Base-by-base conservation (phyloP, 64 coral and sea anemone species). In the Montipora sp. region DNA sequence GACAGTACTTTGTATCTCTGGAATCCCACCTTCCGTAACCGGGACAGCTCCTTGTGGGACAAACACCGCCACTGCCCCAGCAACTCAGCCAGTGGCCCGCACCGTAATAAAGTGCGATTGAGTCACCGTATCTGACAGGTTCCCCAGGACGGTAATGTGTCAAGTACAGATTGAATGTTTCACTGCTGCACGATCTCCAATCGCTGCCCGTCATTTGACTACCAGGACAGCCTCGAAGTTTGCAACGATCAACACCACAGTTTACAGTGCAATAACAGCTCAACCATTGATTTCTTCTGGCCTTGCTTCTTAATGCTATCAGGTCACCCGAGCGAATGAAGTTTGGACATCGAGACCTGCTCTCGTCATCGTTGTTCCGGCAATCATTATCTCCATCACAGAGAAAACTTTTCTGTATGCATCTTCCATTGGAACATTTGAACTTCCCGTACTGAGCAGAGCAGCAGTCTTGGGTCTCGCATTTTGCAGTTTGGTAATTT, bases 321-420 rank as follows among this genome's bases (percentile, higher is more conserved):
- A 21, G 2, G 51, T 80, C 78, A 58, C 78, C 78, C 51, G 78
- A 80, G 1, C 78, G 78, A 80, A 80, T 80, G 46, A 8, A 80
- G 49, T 80, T n/a, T 80, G 78, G 78, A 59, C 78, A 80, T 22
- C n/a, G 78, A 59, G 14, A 55, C 3, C 46, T 58, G 78, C 51
- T 80, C 8, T 80, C 78, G 50, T 80, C 78, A 19, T 80, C n/a
- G 50, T 59, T 80, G 78, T 80, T 80, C 0, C 78, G 3, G 55
- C 78, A 80, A 59, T 80, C 78, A 58, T 80, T 80, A 8, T 80
- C 51, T 57, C 78, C 78, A 48, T 80, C 78, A 80, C 78, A 80
- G 1, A 58, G 15, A 18, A 47, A 80, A 23, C 16, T 12, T 22
- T 55, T 59, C 18, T 1, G 8, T 13, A 80, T 57, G 48, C 78